A percentile compares a stretch with the other conserved stretches of the same genome.
These are phyloP conservation scores for Ctena decussata DNA, from an alignment of 2,888 invertebrate species.

Conservation along the genomic window DNA sequence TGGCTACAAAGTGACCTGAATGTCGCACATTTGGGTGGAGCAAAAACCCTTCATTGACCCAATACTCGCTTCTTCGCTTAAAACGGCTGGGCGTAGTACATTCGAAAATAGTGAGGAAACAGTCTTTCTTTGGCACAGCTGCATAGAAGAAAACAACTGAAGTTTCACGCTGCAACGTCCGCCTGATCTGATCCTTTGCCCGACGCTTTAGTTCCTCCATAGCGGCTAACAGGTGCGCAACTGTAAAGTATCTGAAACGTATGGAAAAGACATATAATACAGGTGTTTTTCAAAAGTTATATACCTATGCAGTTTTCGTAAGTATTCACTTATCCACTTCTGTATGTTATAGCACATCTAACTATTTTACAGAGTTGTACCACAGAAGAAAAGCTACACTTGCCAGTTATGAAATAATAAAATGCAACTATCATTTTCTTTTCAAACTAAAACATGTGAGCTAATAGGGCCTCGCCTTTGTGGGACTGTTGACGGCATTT, in stretches of 20 bases:
- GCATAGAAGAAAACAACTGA: conserved; percentile 64
- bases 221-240: background rate
- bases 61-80: conserved; percentile 53
- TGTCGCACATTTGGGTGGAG: conserved; percentile 58
- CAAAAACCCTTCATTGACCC: conserved; percentile 60
- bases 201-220: conserved; percentile 6
- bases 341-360: too few species aligned
- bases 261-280: background rate
- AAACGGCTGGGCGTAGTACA: conserved; percentile 62
- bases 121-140: conserved; percentile 45
- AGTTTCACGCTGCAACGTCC: conserved; percentile 54
- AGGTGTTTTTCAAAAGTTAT: too few species aligned
- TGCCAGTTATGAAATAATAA: too few species aligned
- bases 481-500: too few species aligned
- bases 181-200: conserved; percentile 48
- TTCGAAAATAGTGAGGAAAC: conserved; percentile 55
- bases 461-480: too few species aligned
- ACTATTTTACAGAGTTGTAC: too few species aligned
- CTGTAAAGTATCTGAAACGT: background rate
- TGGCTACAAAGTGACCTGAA: conserved; percentile 62
- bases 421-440: too few species aligned
- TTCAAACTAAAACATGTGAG: too few species aligned
- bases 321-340: too few species aligned
- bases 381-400: too few species aligned
- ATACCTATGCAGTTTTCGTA: too few species aligned